Conservation (phyloP, 2,113 vertebrate genomes). For the Brevimyrus niger region DNA sequence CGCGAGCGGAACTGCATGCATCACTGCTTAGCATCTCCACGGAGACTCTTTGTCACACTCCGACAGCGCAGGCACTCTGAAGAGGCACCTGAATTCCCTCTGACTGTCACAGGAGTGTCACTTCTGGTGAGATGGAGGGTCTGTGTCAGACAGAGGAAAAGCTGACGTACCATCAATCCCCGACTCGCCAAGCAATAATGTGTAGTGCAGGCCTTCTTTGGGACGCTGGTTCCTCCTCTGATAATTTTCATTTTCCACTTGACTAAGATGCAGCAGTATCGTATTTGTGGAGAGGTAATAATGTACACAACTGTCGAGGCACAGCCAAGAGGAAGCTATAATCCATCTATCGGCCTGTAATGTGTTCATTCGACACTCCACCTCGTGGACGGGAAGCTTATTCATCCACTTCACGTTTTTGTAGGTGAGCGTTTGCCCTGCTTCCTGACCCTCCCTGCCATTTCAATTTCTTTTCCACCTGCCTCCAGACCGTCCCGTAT, state of each 20-base stretch:
- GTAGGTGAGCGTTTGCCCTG: background rate
- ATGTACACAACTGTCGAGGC: conserved; percentile 10
- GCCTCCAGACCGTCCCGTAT: background rate
- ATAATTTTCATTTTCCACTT: conserved; percentile 9
- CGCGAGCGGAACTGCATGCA: background rate
- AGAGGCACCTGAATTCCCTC: background rate
- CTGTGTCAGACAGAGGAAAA: background rate
- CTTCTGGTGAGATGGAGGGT: background rate
- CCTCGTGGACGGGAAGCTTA: conserved; percentile 21
- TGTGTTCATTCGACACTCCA: background rate
- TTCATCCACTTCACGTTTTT: conserved; percentile 27
- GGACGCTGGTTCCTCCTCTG: background rate
- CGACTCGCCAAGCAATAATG: background rate
- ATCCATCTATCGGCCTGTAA: conserved; percentile 1
- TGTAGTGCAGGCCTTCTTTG: background rate
- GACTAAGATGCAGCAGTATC: background rate
- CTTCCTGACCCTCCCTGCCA: background rate
- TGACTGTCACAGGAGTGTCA: background rate
- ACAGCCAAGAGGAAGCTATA: background rate
- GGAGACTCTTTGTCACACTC: background rate
- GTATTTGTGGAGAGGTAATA: background rate
- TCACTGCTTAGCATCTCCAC: background rate
- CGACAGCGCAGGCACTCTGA: background rate
- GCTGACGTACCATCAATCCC: background rate
- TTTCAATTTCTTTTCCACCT: background rate